Base-by-base conservation (phyloP, 2,113 vertebrate genomes). In the Trogon surrucura region DNA sequence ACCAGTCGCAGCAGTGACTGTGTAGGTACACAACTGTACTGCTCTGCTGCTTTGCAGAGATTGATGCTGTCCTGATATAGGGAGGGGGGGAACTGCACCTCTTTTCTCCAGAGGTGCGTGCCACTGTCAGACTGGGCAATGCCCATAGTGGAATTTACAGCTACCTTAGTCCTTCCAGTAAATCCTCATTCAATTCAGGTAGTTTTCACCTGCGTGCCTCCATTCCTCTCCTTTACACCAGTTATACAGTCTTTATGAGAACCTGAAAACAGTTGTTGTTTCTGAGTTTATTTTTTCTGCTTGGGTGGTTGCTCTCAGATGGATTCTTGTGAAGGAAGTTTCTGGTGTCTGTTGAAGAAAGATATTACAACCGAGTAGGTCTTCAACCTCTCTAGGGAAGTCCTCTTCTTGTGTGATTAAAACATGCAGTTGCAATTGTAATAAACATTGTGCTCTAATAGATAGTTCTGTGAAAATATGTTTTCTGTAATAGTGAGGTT, bases 401-500 rank as follows among this genome's bases (percentile, higher is more conserved):
- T 16, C 13, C 8, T 71, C 9, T 26, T 53, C 32, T 29, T 41
- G 23, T 13, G 47, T 29, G 36, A 45, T 48, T 66, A 34, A 85
- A 84, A 29, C 26, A 13, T 38, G 8, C 13, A 62, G 34, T 80
- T 53, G 27, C 19, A 47, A 57, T 45, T 75, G 19, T 73, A 81
- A 54, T 66, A 87, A 93, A 85, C 32, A 79, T 21, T 36, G 23
- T 16, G 19, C 12, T 87, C 12, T 38, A 67, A 61, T 23, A 38
- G 80, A 78, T 62, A 65, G 41, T 11, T 25, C 36, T 79, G 29
- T 80, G 67, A 86, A 77, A 19, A 26, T 41, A 30, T 18, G 21
- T 41, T 82, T 94, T 73, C 57, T 84, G 73, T 71, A 89, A 67
- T 64, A 79, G 75, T 72, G 57, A 78, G 20, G 8, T 64, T 34